phyloP scores from a whole-genome alignment of 1,140 invertebrate species.

The Drosophila ercepeae region DNA sequence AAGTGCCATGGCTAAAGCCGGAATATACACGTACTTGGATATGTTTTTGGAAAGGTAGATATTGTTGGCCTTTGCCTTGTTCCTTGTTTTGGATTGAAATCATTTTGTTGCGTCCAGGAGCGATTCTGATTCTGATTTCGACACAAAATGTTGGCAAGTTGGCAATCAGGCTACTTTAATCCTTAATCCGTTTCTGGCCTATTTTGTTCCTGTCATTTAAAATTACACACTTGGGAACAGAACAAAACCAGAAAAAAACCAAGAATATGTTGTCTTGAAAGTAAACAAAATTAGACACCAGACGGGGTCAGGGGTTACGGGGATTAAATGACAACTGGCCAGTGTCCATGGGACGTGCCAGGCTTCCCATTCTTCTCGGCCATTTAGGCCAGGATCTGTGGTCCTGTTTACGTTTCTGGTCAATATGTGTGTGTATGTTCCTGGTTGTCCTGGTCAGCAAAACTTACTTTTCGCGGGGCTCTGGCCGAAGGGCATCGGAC shows the following conservation, averaged over 20 bases:
- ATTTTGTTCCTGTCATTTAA: slow-evolving; percentile 74
- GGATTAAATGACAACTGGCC: too few species aligned
- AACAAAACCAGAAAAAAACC: too few species aligned
- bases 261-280: slow-evolving; percentile 62
- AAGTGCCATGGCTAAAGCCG: slow-evolving; percentile 32
- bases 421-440: slow-evolving; percentile 22
- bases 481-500: neutral
- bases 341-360: slow-evolving; percentile 47
- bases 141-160: slow-evolving; percentile 25
- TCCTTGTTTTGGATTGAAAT: slow-evolving; percentile 5
- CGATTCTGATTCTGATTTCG: slow-evolving; percentile 24
- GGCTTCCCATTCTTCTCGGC: slow-evolving; percentile 1
- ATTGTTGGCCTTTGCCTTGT: slow-evolving; percentile 1
- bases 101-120: neutral
- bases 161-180: slow-evolving; percentile 43
- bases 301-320: too few species aligned
- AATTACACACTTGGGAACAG: slow-evolving; percentile 78
- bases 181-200: slow-evolving; percentile 42
- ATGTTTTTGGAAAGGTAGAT: slow-evolving; percentile 16
- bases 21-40: neutral
- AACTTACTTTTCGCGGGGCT: slow-evolving; percentile 59
- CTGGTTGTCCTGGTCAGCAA: slow-evolving; percentile 74
- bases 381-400: neutral
- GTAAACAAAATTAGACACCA: slow-evolving; percentile 72
- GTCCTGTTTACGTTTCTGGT: slow-evolving; percentile 21